phyloP scores from a whole-genome alignment of 2,113 vertebrate species.

The Rhabdomys dilectus region DNA sequence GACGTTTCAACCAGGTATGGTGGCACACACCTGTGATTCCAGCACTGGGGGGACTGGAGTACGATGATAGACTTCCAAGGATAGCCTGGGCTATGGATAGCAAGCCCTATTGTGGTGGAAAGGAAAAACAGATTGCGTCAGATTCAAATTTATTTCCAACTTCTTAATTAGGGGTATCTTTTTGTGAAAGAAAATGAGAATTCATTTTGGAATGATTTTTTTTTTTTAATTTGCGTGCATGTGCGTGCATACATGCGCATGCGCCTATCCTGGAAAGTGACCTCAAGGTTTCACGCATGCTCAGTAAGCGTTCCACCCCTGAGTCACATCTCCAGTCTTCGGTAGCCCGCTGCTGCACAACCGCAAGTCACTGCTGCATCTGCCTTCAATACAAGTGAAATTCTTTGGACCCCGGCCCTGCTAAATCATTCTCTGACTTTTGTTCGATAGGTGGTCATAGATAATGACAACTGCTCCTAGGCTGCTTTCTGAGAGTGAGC shows the following conservation, averaged over 20 bases:
- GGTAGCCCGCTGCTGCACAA: not conserved
- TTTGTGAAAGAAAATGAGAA: not conserved
- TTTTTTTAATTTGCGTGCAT: not conserved
- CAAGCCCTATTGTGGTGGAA: not conserved
- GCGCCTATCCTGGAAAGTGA: not conserved
- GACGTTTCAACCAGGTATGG: not conserved
- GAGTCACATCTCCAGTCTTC: not conserved
- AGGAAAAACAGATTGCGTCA: not conserved
- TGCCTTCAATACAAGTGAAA: not conserved
- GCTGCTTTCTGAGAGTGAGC: not conserved
- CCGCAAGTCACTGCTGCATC: not conserved
- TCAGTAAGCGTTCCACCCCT: not conserved
- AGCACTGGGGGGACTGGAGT: not conserved
- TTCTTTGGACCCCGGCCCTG: no score
- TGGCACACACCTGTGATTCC: no score
- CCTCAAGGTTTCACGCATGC: not conserved
- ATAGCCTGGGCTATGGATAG: not conserved
- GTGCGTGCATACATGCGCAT: not conserved
- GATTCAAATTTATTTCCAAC: not conserved
- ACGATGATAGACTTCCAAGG: not conserved
- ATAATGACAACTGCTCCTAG: not conserved
- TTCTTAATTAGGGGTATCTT: not conserved
- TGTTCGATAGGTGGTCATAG: not conserved
- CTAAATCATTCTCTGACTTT: not conserved
- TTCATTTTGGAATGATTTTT: not conserved